Evolutionary conservation across 2,888 invertebrate species (phyloP).

Genomic region (Nymphalis urticae): DNA sequence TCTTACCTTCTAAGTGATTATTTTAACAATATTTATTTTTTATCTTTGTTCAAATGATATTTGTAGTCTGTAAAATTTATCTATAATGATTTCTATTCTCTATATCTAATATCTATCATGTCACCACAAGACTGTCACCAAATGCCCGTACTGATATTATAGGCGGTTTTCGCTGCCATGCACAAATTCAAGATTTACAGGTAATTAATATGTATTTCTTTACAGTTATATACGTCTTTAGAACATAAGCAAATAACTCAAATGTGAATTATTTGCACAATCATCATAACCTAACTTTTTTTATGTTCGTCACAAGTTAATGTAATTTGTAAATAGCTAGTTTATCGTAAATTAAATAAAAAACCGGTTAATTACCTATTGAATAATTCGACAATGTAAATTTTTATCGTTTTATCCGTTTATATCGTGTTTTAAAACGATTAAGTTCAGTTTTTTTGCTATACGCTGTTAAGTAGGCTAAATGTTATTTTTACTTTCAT

Average conservation of each 20-base stretch:
- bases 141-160: slow-evolving; percentile 74
- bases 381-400: too few relatives aligned
- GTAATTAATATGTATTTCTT: slow-evolving; percentile 49
- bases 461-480: too few relatives aligned
- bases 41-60: not conserved
- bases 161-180: slow-evolving; percentile 75
- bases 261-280: slow-evolving; percentile 48
- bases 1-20: not conserved
- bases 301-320: not conserved
- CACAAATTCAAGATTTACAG: slow-evolving; percentile 78
- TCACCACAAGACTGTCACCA: slow-evolving; percentile 71
- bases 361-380: too few relatives aligned
- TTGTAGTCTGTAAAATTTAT: not conserved
- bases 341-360: too few relatives aligned
- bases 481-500: too few relatives aligned
- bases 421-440: too few relatives aligned
- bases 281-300: slow-evolving; percentile 68
- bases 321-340: too few relatives aligned
- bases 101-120: slow-evolving; percentile 61
- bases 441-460: too few relatives aligned
- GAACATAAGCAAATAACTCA: slow-evolving; percentile 14
- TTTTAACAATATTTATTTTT: not conserved
- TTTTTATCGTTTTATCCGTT: too few relatives aligned
- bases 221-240: slow-evolving; percentile 18
- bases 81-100: slow-evolving; percentile 13